Evolutionary conservation across 1,140 invertebrate genomes (phyloP).

Genomic region (Heliconius nattereri): DNA sequence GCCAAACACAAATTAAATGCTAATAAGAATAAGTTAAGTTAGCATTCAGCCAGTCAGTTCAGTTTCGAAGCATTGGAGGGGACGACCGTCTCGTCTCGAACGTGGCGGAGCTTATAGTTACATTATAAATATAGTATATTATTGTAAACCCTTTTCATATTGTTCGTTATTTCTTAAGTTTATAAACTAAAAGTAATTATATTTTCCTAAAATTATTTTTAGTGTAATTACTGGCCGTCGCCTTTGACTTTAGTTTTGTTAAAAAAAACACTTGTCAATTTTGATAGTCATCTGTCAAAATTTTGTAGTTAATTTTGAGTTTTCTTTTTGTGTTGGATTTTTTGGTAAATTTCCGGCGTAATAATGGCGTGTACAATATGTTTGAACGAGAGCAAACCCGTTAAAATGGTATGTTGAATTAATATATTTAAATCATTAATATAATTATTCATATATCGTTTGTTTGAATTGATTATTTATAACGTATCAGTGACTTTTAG

Average conservation of each 20-base stretch:
- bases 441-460: not conserved
- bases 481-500: too few relatives aligned
- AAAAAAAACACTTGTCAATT: constrained; percentile 13
- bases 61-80: not conserved
- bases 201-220: too few relatives aligned
- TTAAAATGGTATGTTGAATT: constrained; percentile 60
- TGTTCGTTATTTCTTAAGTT: not conserved
- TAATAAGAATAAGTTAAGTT: constrained; percentile 3
- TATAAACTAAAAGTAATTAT: not conserved
- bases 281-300: not conserved
- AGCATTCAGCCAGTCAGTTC: not conserved
- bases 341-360: constrained; percentile 21
- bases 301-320: not conserved
- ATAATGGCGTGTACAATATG: constrained; percentile 64
- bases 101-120: constrained; percentile 12
- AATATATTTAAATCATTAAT: not conserved
- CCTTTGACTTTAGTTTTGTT: not conserved
- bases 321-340: not conserved
- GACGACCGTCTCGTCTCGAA: constrained; percentile 14
- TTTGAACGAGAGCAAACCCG: constrained; percentile 50
- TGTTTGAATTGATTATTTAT: too few relatives aligned
- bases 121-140: not conserved
- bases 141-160: not conserved
- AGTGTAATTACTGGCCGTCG: constrained; percentile 11
- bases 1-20: not conserved